phyloP scores from a whole-genome alignment of 2,113 vertebrate species.

The Aegotheles bennettii region DNA sequence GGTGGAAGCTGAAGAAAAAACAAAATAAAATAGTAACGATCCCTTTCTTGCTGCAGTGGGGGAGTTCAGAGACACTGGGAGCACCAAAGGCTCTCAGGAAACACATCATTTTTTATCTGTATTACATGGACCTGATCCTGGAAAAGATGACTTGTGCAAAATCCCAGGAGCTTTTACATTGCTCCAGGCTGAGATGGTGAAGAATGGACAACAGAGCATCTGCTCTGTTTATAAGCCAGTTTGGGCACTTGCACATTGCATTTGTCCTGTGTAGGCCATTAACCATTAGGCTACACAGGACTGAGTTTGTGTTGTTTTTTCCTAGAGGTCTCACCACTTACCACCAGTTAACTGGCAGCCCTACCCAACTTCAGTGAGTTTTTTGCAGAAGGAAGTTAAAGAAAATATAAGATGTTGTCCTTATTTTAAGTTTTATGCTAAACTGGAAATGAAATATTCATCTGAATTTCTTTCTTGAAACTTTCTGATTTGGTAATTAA shows the following conservation, averaged over 20 bases:
- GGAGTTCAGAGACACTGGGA: not conserved
- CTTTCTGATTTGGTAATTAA: slow-evolving; percentile 50
- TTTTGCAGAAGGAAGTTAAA: not conserved
- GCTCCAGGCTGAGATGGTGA: not conserved
- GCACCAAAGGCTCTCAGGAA: not conserved
- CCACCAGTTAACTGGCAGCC: not conserved
- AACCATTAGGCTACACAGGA: accelerated
- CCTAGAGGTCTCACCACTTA: not conserved
- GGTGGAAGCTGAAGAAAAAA: not conserved
- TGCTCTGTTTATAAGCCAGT: not conserved
- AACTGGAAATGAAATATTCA: slow-evolving; percentile 46
- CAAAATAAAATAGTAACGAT: not conserved
- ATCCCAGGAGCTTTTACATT: not conserved
- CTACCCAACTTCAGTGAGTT: not conserved
- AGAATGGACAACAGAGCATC: not conserved
- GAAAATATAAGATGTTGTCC: not conserved
- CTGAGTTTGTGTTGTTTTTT: not conserved
- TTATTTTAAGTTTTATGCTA: slow-evolving; percentile 37
- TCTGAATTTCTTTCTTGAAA: slow-evolving; percentile 26
- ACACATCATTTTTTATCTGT: not conserved
- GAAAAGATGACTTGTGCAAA: not conserved
- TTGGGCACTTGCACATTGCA: not conserved
- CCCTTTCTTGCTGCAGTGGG: not conserved
- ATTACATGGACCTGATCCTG: not conserved
- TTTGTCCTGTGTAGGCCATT: not conserved